Evolutionary conservation across 2,797 vertebrate genomes (phyloP).

Genomic region (Poecilia picta): DNA sequence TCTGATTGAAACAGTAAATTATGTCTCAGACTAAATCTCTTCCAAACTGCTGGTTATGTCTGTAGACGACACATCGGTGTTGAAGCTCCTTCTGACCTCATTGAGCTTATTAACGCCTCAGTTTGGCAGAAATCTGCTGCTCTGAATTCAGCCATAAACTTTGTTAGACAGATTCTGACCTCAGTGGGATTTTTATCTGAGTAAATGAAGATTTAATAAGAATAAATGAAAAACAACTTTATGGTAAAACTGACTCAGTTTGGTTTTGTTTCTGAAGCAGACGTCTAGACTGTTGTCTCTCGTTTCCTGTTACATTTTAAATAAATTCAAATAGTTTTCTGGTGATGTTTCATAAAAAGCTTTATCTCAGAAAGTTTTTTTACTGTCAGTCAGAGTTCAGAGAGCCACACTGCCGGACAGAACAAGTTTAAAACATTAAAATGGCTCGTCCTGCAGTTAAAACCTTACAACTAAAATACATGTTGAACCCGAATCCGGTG

Average conservation of each 20-base stretch:
- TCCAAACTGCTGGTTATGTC: neutral
- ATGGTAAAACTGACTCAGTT: neutral
- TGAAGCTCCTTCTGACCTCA: neutral
- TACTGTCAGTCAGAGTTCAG: no score
- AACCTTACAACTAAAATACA: neutral
- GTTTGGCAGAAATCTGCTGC: neutral
- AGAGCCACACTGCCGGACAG: no score
- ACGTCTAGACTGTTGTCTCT: no score
- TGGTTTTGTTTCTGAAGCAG: no score
- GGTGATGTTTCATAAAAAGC: no score
- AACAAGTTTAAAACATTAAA: no score
- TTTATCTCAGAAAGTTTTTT: no score
- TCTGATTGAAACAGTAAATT: neutral
- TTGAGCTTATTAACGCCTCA: neutral
- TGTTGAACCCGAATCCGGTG: neutral
- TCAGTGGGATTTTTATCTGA: neutral
- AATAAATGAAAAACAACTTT: neutral
- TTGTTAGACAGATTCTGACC: neutral
- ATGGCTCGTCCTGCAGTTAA: neutral
- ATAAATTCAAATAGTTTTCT: no score
- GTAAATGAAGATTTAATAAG: neutral
- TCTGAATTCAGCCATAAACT: neutral
- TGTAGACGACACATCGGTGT: neutral
- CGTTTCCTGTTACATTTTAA: no score
- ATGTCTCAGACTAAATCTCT: neutral